Conservation (phyloP, 2,113 vertebrate species). For the Natator depressus region DNA sequence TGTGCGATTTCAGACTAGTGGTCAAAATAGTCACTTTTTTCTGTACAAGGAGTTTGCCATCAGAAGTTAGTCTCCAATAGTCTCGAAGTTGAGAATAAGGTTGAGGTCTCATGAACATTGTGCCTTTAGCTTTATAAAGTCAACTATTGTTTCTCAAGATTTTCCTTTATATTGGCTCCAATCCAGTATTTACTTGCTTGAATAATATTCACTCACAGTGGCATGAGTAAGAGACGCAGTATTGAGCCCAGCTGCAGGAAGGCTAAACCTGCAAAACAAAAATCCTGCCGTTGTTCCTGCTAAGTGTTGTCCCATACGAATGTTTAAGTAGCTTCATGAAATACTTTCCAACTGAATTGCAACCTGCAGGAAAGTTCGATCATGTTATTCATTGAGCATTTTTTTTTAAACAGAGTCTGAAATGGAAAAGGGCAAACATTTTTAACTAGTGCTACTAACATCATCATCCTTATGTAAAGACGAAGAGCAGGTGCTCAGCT, state of each 20-base stretch:
- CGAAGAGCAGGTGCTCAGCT: background rate
- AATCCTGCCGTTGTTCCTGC: background rate
- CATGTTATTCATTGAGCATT: background rate
- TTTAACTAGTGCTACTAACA: background rate
- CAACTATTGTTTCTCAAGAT: background rate
- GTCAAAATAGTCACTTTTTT: constrained; percentile 72
- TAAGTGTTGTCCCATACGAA: background rate
- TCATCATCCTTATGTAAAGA: background rate
- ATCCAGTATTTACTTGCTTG: constrained; percentile 7
- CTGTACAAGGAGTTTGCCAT: constrained; percentile 67
- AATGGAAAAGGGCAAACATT: background rate
- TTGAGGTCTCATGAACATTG: constrained; percentile 41
- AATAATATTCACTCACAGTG: background rate
- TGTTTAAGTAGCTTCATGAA: background rate
- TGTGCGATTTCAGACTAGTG: constrained; percentile 79
- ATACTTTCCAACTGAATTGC: background rate
- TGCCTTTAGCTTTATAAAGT: constrained; percentile 39
- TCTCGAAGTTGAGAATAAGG: constrained; percentile 38
- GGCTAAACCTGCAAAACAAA: background rate
- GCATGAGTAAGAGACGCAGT: background rate
- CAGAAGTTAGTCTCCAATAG: constrained; percentile 58
- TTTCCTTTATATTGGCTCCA: background rate
- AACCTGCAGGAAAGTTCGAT: background rate
- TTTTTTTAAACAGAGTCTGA: background rate
- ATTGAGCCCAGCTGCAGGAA: background rate